These are phyloP conservation scores for Blastomussa wellsi DNA, from an alignment of 92 coral and sea anemone genomes.

Conservation along the genomic window DNA sequence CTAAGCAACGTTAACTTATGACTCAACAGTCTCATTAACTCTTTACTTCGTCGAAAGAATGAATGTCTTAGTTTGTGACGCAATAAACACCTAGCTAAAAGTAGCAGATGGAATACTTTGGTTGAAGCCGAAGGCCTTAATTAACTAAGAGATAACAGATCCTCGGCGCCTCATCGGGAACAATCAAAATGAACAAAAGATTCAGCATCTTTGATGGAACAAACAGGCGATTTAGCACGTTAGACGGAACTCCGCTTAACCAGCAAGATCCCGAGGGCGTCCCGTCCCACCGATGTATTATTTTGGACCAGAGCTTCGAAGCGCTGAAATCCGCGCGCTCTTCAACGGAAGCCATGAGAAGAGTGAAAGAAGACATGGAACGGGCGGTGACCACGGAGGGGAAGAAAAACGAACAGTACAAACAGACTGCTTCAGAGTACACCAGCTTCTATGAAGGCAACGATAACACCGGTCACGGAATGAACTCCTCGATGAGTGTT, in stretches of 20 bases:
- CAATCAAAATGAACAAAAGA: conserved; percentile 32
- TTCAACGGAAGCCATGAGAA: conserved; percentile 63
- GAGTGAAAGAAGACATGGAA: conserved; percentile 4
- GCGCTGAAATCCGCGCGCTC: conserved; percentile 74
- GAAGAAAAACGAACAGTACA: conserved; percentile 27
- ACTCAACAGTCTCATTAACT: background rate
- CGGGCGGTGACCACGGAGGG: background rate
- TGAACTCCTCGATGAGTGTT: background rate
- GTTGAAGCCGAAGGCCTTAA: background rate
- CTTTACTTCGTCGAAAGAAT: background rate
- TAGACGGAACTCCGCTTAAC: conserved; percentile 15
- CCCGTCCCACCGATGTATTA: conserved; percentile 69
- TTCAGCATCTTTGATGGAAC: background rate
- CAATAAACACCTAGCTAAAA: conserved; percentile 1
- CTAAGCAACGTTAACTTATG: background rate
- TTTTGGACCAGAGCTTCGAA: conserved; percentile 68
- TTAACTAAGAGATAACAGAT: background rate
- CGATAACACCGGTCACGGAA: conserved; percentile 20
- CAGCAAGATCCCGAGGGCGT: conserved; percentile 46
- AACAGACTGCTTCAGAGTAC: background rate
- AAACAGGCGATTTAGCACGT: conserved; percentile 21
- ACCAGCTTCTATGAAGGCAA: conserved; percentile 19
- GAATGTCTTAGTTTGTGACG: background rate
- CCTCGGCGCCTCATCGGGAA: background rate
- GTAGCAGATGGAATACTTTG: background rate